Base-by-base conservation (phyloP, 2,113 vertebrate genomes). In the Alethe castanea region DNA sequence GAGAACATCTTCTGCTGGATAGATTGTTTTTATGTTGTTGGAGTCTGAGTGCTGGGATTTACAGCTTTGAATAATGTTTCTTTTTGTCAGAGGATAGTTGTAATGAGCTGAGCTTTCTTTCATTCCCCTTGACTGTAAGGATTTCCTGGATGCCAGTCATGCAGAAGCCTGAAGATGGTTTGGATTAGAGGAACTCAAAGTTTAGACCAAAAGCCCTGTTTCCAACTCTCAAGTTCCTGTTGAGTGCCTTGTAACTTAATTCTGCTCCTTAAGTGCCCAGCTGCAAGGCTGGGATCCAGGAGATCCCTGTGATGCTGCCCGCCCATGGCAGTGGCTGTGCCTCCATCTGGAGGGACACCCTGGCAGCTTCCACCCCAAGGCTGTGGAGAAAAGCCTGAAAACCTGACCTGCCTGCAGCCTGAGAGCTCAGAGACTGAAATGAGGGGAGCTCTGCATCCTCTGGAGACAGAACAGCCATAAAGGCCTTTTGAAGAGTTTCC, bases 41-140 rank as follows among this genome's bases (percentile, higher is more conserved):
- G 76, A 94, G 69, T n/a, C 53, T 82, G 44, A 33, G 65, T 59
- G 47, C 94, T 86, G 69, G 77, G 81, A 94, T 90, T 96, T 94
- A 90, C 70, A 40, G 77, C 81, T 80, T 48, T 35, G 81, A 91
- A 86, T 44, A 15, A 1, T 28, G 26, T 11, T 40, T 48, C 33
- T 61, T 38, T 45, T 77, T 90, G 78, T 7, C 66, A 33, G 77
- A 66, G 38, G 20, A 50, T 36, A 25, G 38, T 20, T 86, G 50
- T 62, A 83, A 83, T 81, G 82, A 94, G 71, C 59, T 59, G 50
- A 11, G 7, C 20, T 82, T 95, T 64, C 28, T 69, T 94, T 85
- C 31, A 29, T 86, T 88, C 70, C 38, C 54, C 74, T 73, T 72
- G 67, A 33, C 84, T 38, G 0, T 62, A 52, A 72, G 52, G 36